Conservation (phyloP, 2,888 invertebrate genomes). For the Diarsia mendica region DNA sequence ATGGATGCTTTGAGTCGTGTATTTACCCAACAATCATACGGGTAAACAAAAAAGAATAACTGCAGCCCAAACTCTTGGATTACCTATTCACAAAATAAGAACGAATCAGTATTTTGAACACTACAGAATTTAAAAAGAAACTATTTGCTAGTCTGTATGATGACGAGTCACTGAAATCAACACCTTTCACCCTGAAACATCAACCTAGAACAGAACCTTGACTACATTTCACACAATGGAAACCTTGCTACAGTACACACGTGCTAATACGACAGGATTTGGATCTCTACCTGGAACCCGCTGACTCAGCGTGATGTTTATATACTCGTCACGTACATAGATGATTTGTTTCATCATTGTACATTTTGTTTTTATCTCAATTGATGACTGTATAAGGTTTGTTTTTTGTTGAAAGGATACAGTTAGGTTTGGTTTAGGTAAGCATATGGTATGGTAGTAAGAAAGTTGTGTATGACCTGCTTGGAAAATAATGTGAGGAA, state of each 20-base stretch:
- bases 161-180: slow-evolving; percentile 16
- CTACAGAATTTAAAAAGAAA: neutral
- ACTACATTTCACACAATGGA: slow-evolving; percentile 35
- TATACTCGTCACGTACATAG: slow-evolving; percentile 64
- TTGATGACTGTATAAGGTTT: slow-evolving; percentile 53
- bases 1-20: too few relatives aligned
- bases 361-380: slow-evolving; percentile 54
- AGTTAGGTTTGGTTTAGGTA: neutral
- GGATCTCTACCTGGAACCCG: slow-evolving; percentile 54
- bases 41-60: too few relatives aligned
- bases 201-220: slow-evolving; percentile 43
- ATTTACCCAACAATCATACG: too few relatives aligned
- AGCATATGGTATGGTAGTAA: slow-evolving; percentile 2
- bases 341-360: slow-evolving; percentile 54
- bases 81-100: too few relatives aligned
- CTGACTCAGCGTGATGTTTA: slow-evolving; percentile 71
- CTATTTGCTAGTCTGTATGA: neutral
- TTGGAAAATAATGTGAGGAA: neutral
- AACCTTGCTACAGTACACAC: slow-evolving; percentile 34
- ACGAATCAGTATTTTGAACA: too few relatives aligned
- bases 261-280: slow-evolving; percentile 43
- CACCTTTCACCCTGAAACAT: slow-evolving; percentile 51
- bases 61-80: too few relatives aligned
- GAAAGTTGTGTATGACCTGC: neutral
- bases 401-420: slow-evolving; percentile 32